Percentiles rank a stretch among this genome's conserved stretches.
Evolutionary conservation across 2,113 vertebrate genomes (phyloP).

Genomic region (Muscicapa adusta): DNA sequence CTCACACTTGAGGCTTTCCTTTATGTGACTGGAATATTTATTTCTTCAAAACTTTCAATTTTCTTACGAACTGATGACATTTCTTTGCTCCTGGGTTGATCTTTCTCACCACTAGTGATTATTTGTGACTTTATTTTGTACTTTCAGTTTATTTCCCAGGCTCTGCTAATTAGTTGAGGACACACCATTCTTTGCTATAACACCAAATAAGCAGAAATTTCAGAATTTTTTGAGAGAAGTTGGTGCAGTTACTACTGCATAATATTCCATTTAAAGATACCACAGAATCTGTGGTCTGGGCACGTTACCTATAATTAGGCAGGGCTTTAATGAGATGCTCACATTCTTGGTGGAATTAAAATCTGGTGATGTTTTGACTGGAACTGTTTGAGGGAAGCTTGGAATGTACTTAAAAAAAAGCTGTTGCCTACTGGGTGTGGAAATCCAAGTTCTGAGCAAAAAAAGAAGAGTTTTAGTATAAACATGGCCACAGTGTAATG

Average conservation of each 20-base stretch:
- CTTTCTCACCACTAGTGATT: not conserved
- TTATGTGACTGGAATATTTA: not conserved
- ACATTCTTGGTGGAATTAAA: slow-evolving; percentile 54
- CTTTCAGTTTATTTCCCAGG: not conserved
- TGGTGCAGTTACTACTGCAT: not conserved
- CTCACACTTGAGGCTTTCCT: not conserved
- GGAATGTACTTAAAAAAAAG: slow-evolving; percentile 49
- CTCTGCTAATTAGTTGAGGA: not conserved
- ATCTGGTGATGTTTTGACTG: slow-evolving; percentile 56
- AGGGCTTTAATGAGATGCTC: slow-evolving; percentile 45
- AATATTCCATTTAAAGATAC: not conserved
- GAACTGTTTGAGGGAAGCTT: slow-evolving; percentile 48
- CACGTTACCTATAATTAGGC: slow-evolving; percentile 55
- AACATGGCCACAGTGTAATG: slow-evolving; percentile 47
- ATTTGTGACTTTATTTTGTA: not conserved
- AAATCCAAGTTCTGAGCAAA: slow-evolving; percentile 14
- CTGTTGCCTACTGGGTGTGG: slow-evolving; percentile 44
- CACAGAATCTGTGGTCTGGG: slow-evolving; percentile 15
- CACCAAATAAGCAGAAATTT: not conserved
- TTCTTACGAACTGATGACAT: not conserved
- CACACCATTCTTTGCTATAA: not conserved
- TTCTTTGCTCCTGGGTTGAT: not conserved
- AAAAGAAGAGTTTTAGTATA: not conserved
- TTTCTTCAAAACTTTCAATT: not conserved
- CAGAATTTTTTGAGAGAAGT: not conserved